Evolutionary conservation across 2,888 invertebrate species (phyloP).

Genomic region (Drosophila anomelani): DNA sequence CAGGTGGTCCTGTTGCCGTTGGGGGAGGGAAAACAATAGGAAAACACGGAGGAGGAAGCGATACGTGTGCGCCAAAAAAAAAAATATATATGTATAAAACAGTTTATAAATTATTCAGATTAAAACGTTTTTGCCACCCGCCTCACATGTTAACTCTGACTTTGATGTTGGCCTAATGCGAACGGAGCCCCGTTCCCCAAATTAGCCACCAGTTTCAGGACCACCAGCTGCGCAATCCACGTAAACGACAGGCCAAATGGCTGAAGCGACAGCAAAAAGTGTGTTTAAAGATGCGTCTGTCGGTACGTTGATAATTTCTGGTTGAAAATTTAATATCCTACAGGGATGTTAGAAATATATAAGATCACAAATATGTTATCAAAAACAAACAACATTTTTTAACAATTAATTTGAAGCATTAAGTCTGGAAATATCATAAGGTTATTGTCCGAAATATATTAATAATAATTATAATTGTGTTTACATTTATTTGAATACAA

Average conservation of each 20-base stretch:
- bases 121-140: slow-evolving; percentile 42
- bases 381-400: background rate
- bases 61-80: slow-evolving; percentile 18
- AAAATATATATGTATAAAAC: slow-evolving; percentile 24
- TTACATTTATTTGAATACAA: background rate
- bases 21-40: slow-evolving; percentile 24
- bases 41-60: slow-evolving; percentile 3
- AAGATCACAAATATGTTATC: background rate
- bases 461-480: too few relatives aligned
- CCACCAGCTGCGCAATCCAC: slow-evolving; percentile 41
- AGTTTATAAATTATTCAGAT: slow-evolving; percentile 73
- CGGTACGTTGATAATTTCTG: background rate
- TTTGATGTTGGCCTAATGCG: slow-evolving; percentile 42
- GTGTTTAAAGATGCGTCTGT: slow-evolving; percentile 4
- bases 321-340: too few relatives aligned
- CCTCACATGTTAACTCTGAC: slow-evolving; percentile 42
- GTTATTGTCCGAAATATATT: too few relatives aligned
- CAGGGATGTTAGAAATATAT: too few relatives aligned
- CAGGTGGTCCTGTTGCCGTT: slow-evolving; percentile 49
- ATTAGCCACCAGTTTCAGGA: slow-evolving; percentile 33
- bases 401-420: background rate
- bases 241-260: slow-evolving; percentile 29
- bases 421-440: background rate
- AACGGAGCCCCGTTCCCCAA: slow-evolving; percentile 19
- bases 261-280: background rate